Evolutionary conservation across 2,113 vertebrate species (phyloP).

Genomic region (Grantiella picta): DNA sequence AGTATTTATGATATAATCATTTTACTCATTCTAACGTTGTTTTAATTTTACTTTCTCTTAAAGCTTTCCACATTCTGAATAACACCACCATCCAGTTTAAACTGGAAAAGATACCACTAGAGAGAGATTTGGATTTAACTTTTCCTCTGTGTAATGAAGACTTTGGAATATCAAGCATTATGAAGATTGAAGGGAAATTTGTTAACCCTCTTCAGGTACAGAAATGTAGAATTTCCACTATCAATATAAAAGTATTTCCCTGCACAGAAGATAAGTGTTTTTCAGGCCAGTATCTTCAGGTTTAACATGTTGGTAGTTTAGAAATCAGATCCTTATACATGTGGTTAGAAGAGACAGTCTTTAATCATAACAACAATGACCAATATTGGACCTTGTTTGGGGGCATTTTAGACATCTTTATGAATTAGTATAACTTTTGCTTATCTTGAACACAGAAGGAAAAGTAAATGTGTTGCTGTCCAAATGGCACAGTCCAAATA

Average conservation of each 20-base stretch:
- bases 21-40: not conserved
- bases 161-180: conserved; percentile 77
- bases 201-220: conserved; percentile 91
- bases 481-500: not conserved
- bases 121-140: conserved; percentile 73
- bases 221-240: not conserved
- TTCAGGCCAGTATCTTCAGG: not conserved
- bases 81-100: conserved; percentile 94
- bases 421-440: not conserved
- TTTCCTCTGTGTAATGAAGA: conserved; percentile 80
- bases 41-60: not conserved
- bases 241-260: not conserved
- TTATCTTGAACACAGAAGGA: not conserved
- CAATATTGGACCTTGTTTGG: not conserved
- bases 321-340: not conserved
- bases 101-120: conserved; percentile 86
- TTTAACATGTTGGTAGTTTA: not conserved
- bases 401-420: not conserved
- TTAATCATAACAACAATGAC: not conserved
- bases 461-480: not conserved
- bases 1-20: not conserved
- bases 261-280: not conserved
- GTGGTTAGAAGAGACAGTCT: not conserved
- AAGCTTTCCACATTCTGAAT: conserved; percentile 96
- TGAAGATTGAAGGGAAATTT: conserved; percentile 91